Evolutionary conservation across 2,113 vertebrate species (phyloP).

Genomic region (Macrotus californicus): DNA sequence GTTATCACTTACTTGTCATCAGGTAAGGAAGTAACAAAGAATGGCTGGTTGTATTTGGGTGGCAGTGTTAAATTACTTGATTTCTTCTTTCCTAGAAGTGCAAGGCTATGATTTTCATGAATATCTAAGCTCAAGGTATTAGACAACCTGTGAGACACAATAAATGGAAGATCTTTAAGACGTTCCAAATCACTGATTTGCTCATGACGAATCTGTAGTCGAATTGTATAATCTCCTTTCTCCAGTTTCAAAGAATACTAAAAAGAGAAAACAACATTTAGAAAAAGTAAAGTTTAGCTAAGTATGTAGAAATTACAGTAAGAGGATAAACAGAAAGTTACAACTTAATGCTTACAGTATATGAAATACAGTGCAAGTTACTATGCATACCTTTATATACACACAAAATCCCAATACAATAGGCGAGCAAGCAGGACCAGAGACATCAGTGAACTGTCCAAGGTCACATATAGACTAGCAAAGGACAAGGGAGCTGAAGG

Average conservation of each 20-base stretch:
- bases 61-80: constrained; percentile 90
- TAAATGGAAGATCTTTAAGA: constrained; percentile 95
- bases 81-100: constrained; percentile 96
- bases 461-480: neutral
- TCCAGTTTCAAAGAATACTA: constrained; percentile 99
- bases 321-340: neutral
- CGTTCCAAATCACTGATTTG: constrained; percentile 95
- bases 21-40: constrained; percentile 92
- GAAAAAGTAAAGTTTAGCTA: constrained; percentile 29
- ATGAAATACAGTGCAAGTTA: neutral
- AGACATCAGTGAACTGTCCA: neutral
- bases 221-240: constrained; percentile 96
- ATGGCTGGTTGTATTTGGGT: constrained; percentile 90
- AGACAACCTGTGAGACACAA: constrained; percentile 95
- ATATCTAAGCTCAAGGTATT: constrained; percentile 92
- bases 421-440: neutral
- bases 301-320: neutral
- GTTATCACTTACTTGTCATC: constrained; percentile 94
- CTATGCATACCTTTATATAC: accelerated
- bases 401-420: neutral
- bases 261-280: constrained; percentile 49
- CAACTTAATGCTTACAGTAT: neutral
- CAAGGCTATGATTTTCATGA: constrained; percentile 93
- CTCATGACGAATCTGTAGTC: constrained; percentile 96
- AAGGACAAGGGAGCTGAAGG: neutral